Percentiles rank a stretch among this genome's conserved stretches.
Conservation (phyloP, 64 coral and sea anemone genomes). For the Acropora yongei region DNA sequence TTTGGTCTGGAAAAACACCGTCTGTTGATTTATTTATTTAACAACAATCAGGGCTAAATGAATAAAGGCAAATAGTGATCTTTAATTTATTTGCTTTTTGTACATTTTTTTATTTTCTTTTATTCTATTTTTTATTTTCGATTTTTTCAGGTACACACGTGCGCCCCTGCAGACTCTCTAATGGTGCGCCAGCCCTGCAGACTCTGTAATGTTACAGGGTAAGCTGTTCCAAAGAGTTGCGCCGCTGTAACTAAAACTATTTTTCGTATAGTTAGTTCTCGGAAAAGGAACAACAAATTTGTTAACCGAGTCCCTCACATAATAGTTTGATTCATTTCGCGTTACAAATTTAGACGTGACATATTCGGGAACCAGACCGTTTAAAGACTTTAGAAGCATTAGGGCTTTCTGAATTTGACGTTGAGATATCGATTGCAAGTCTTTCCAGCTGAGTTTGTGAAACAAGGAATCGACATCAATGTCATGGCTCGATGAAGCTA, state of each 20-base stretch:
- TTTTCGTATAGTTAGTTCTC: background rate
- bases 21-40: too few species aligned
- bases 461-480: too few species aligned
- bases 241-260: background rate
- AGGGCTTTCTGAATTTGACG: background rate
- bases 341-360: background rate
- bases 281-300: background rate
- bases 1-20: too few species aligned
- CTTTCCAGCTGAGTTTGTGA: slow-evolving; percentile 19
- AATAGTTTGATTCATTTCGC: background rate
- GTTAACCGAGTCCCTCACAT: background rate
- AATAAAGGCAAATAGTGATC: too few species aligned
- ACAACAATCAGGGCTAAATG: too few species aligned
- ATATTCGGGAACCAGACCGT: background rate
- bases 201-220: background rate
- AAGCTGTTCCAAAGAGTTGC: background rate
- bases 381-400: background rate
- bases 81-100: too few species aligned
- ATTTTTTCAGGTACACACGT: too few species aligned
- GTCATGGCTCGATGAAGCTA: too few species aligned
- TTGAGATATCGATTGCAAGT: background rate
- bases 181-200: too few species aligned
- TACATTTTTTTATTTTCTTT: too few species aligned
- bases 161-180: too few species aligned
- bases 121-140: too few species aligned